Evolutionary conservation across 2,797 vertebrate species (phyloP).

Genomic region (Alcedo quadribrachys): DNA sequence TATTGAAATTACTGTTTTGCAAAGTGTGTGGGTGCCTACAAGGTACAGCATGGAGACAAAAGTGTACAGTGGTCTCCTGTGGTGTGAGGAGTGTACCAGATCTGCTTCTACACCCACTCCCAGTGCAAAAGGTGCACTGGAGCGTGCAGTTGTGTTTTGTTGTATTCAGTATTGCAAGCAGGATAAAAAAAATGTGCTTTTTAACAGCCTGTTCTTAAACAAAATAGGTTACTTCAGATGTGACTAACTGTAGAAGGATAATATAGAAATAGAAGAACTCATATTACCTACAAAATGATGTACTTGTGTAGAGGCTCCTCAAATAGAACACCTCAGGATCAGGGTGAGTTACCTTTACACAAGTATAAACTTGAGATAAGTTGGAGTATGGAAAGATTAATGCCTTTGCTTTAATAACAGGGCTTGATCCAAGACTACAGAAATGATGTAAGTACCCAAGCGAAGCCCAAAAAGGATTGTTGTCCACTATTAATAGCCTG

Average conservation of each 20-base stretch:
- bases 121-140: background rate
- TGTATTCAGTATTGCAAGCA: background rate
- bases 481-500: conserved; percentile 38
- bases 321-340: background rate
- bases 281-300: background rate
- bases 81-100: background rate
- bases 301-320: background rate
- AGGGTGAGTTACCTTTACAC: conserved; percentile 46
- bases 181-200: background rate
- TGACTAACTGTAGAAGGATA: background rate
- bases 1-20: background rate
- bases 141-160: background rate
- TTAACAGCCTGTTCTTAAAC: background rate
- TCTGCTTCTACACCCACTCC: background rate
- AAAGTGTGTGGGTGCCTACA: background rate
- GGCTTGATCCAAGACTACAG: conserved; percentile 49
- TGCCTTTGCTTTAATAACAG: conserved; percentile 57
- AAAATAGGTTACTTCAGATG: conserved; percentile 3
- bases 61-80: background rate
- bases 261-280: background rate
- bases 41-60: background rate
- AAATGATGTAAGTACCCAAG: background rate
- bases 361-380: conserved; percentile 42
- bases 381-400: conserved; percentile 58
- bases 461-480: conserved; percentile 14